Evolutionary conservation across 2,797 vertebrate genomes (phyloP).

Genomic region (Emys orbicularis): DNA sequence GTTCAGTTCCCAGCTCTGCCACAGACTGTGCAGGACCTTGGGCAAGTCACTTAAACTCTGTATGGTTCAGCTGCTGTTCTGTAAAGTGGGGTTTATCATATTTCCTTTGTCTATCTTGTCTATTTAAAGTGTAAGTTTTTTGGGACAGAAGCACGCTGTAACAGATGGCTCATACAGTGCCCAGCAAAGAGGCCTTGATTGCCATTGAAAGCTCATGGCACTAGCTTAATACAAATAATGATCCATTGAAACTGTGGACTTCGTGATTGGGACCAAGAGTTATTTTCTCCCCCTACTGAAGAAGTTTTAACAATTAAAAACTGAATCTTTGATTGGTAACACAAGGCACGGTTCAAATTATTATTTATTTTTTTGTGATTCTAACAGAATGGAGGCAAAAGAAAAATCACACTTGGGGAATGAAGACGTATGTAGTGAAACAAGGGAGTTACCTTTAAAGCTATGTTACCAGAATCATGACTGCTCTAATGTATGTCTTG

Average conservation of each 20-base stretch:
- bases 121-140: neutral
- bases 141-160: neutral
- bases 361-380: neutral
- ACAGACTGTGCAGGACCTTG: neutral
- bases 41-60: neutral
- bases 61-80: neutral
- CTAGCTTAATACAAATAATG: neutral
- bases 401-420: neutral
- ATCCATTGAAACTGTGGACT: neutral
- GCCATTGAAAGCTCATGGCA: neutral
- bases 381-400: constrained; percentile 65
- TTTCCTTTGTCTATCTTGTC: rapidly evolving
- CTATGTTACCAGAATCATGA: constrained; percentile 74
- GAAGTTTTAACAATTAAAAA: neutral
- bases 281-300: neutral
- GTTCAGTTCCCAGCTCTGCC: neutral
- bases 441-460: constrained; percentile 14
- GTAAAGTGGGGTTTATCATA: neutral
- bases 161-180: neutral
- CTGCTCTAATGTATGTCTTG: constrained; percentile 83
- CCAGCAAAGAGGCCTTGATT: neutral
- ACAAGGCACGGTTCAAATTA: constrained; percentile 8
- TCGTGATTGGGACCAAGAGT: neutral
- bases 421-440: constrained; percentile 37
- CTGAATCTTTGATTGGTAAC: neutral